These are phyloP conservation scores for Uromys caudimaculatus DNA, from an alignment of 2,797 vertebrate species.

Conservation along the genomic window DNA sequence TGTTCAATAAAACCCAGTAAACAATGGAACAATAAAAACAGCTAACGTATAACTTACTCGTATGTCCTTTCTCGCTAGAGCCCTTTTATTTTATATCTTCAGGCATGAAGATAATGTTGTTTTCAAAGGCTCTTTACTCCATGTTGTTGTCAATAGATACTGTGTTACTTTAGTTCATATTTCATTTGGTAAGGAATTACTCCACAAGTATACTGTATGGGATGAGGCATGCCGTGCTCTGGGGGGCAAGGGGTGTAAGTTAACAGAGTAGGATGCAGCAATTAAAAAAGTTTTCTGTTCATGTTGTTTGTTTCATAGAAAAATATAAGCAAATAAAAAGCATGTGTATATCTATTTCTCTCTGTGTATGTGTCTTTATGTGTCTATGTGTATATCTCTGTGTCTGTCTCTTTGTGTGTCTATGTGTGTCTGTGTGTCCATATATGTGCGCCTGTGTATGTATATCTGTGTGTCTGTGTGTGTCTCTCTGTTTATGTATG, in stretches of 20 bases:
- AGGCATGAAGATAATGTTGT: neutral
- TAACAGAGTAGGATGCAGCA: neutral
- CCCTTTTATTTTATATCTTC: constrained; percentile 1
- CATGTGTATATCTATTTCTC: neutral
- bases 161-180: constrained; percentile 24
- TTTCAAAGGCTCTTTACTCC: neutral
- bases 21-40: constrained; percentile 11
- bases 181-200: constrained; percentile 42
- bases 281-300: neutral
- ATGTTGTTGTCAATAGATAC: neutral
- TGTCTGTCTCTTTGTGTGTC: neutral
- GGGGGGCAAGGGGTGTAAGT: neutral
- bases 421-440: neutral
- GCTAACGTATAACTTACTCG: neutral
- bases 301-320: neutral
- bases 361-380: neutral
- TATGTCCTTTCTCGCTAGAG: neutral
- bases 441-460: neutral
- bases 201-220: neutral
- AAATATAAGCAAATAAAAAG: neutral
- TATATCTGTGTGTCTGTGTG: neutral
- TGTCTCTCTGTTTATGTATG: neutral
- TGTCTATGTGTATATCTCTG: too few relatives aligned
- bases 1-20: constrained; percentile 31
- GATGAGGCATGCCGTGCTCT: neutral